These are phyloP conservation scores for Coptodon rendalli DNA, from an alignment of 2,113 vertebrate species.

Conservation along the genomic window DNA sequence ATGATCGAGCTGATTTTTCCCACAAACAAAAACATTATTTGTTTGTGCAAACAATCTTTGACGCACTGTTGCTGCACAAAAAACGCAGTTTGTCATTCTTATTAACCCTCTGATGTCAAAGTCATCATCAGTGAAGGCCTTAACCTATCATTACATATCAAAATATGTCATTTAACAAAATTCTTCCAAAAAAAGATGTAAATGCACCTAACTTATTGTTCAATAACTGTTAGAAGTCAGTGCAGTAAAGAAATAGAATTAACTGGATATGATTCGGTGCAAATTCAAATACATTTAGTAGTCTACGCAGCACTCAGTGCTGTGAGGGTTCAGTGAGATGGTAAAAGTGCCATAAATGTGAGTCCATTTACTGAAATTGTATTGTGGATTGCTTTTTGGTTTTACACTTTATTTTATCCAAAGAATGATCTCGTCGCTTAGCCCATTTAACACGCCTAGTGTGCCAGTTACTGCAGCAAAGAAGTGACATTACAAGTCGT, in stretches of 20 bases:
- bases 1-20: background rate
- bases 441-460: slow-evolving; percentile 8
- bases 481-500: background rate
- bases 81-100: background rate
- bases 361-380: background rate
- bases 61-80: background rate
- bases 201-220: background rate
- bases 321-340: background rate
- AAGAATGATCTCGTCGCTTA: background rate
- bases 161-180: background rate
- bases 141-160: background rate
- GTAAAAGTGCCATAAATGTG: background rate
- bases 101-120: background rate
- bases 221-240: background rate
- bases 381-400: background rate
- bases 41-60: background rate
- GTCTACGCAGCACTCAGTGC: background rate
- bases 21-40: background rate
- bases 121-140: background rate
- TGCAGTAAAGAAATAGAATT: background rate
- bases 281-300: background rate
- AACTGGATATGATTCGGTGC: background rate
- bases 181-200: background rate
- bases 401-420: background rate
- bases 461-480: background rate